These are phyloP conservation scores for Sarcoramphus papa DNA, from an alignment of 2,797 vertebrate genomes.

Conservation along the genomic window DNA sequence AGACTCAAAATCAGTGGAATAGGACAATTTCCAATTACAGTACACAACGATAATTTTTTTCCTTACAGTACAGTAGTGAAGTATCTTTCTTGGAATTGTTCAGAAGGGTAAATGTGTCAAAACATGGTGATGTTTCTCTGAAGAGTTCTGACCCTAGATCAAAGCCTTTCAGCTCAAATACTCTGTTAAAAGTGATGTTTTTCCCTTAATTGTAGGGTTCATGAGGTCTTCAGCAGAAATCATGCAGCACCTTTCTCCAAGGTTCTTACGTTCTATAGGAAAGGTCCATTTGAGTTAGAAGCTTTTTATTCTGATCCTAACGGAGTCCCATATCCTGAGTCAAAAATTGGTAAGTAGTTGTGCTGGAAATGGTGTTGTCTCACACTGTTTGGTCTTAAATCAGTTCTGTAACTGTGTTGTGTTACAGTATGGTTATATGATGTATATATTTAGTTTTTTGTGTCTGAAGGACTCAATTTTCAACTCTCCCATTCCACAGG, in stretches of 20 bases:
- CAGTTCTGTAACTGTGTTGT: not conserved
- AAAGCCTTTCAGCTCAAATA: not conserved
- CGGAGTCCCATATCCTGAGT: slow-evolving; percentile 76
- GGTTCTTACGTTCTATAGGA: slow-evolving; percentile 79
- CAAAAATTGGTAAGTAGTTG: slow-evolving; percentile 76
- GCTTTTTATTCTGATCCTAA: slow-evolving; percentile 78
- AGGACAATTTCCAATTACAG: not conserved
- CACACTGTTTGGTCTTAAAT: not conserved
- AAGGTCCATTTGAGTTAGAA: slow-evolving; percentile 78
- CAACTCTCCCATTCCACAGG: not conserved
- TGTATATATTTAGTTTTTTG: not conserved
- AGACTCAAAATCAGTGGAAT: not conserved
- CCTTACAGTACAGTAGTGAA: not conserved
- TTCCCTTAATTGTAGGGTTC: slow-evolving; percentile 61
- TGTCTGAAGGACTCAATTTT: not conserved
- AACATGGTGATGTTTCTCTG: not conserved
- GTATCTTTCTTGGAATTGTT: not conserved
- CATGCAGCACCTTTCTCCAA: slow-evolving; percentile 79
- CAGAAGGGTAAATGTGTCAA: not conserved
- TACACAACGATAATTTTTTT: not conserved
- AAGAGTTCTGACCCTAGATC: not conserved
- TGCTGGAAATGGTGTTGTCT: not conserved
- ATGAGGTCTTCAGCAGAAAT: slow-evolving; percentile 78
- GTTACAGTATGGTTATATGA: not conserved
- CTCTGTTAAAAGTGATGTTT: not conserved